Conservation (phyloP, 2,797 vertebrate species). For the Paedocypris micromegethes region DNA sequence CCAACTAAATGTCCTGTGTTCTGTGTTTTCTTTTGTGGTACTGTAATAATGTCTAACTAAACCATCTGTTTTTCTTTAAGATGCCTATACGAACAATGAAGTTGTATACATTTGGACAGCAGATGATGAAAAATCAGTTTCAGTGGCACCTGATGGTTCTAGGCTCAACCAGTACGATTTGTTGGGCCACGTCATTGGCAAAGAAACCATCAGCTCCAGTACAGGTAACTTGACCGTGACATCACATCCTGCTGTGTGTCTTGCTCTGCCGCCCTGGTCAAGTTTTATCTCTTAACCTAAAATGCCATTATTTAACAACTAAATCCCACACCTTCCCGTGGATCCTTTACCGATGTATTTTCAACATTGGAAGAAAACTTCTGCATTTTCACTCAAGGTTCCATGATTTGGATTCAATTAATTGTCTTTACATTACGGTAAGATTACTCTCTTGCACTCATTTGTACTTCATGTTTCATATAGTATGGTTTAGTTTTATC, state of each 20-base stretch:
- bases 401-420: too few relatives aligned
- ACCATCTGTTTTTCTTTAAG: constrained; percentile 57
- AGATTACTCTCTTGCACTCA: too few relatives aligned
- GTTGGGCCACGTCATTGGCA: constrained; percentile 89
- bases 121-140: constrained; percentile 86
- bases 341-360: too few relatives aligned
- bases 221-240: constrained; percentile 75
- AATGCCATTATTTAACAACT: too few relatives aligned
- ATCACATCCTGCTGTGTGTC: too few relatives aligned
- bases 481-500: too few relatives aligned
- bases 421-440: too few relatives aligned
- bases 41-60: background rate
- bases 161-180: constrained; percentile 96
- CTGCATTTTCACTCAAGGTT: too few relatives aligned
- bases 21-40: background rate
- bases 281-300: background rate
- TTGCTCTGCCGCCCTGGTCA: background rate
- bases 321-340: too few relatives aligned
- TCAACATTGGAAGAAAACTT: too few relatives aligned
- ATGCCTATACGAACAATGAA: constrained; percentile 96
- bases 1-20: background rate
- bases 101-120: constrained; percentile 95
- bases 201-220: constrained; percentile 95
- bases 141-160: constrained; percentile 90
- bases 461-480: too few relatives aligned